Evolutionary conservation across 2,888 invertebrate species (phyloP), one percentile per base, ranked within the genome.

Genomic region (Micoletzkya japonica): DNA sequence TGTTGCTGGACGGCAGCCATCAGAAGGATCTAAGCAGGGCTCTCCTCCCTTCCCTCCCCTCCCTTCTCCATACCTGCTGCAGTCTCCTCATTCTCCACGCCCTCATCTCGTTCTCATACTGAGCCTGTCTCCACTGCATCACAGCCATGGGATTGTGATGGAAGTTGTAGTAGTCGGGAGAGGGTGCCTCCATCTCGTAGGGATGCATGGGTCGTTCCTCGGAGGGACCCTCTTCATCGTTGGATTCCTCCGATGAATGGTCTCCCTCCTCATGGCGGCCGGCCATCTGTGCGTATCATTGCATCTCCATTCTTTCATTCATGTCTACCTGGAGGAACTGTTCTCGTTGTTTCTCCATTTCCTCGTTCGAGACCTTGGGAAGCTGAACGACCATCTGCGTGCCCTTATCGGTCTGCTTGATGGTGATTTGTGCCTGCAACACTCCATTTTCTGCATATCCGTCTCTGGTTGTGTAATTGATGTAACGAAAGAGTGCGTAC

Each of bases 41-140:
- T n/a, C n/a, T n/a, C n/a, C n/a, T n/a, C n/a, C n/a, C n/a, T n/a
- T n/a, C n/a, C n/a, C n/a, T n/a, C n/a, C n/a, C n/a, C n/a, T n/a
- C n/a, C n/a, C n/a, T 4, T 2, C 3, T 44, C 20, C 39, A 36
- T 14, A 64, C 64, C 64, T 64, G 64, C 26, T 64, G 64, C 17
- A 64, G 52, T 64, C 64, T 52, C 24, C 64, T n/a, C 52, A 64
- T 52, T 50, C 64, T 50, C 52, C 50, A 52, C 64, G 37, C 37
- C 32, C 64, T 30, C 64, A 64, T 64, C 52, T 64, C 64, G 52
- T 64, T 64, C 36, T 64, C 64, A 30, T 64, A 64, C 52, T 64
- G 64, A 7, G 34, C 36, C 26, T 26, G 26, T 20, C 17, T 59
- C 2, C 26, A 61, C 30, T 49, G n/a, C 37, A 14, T 3, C 30